phyloP scores from a whole-genome alignment of 2,113 vertebrate species.

The Centropus unirufus region DNA sequence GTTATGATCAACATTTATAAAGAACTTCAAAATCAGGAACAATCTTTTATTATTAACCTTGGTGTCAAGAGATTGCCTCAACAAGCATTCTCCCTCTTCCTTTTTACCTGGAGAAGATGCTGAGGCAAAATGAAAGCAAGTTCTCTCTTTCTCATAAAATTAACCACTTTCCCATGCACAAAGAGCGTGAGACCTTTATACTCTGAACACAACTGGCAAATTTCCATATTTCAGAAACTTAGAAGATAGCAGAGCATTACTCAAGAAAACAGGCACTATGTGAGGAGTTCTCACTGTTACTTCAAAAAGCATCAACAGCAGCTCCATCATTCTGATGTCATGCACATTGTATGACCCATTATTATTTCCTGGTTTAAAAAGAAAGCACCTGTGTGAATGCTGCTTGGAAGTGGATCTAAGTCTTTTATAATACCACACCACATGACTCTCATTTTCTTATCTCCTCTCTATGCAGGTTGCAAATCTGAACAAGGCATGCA shows the following conservation, averaged over 20 bases:
- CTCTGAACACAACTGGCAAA: not conserved
- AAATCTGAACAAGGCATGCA: not conserved
- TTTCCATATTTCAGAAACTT: not conserved
- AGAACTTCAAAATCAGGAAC: not conserved
- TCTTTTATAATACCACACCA: not conserved
- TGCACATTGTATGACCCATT: not conserved
- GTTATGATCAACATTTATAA: not conserved
- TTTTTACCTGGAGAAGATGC: not conserved
- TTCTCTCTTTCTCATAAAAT: not conserved
- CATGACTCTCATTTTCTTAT: not conserved
- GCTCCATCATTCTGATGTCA: not conserved
- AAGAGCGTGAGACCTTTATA: not conserved
- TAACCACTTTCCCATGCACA: not conserved
- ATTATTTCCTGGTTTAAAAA: not conserved
- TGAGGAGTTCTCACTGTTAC: not conserved
- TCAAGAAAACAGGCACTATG: not conserved
- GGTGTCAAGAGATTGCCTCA: not conserved
- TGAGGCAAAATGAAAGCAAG: not conserved
- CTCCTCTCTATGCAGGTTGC: not conserved
- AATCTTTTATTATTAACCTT: not conserved
- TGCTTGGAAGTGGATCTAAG: not conserved
- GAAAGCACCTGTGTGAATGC: not conserved
- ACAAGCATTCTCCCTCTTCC: not conserved
- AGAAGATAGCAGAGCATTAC: not conserved
- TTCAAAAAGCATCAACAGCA: not conserved